phyloP scores from a whole-genome alignment of 2,797 vertebrate species.

The Odontamblyopus lacepedii region DNA sequence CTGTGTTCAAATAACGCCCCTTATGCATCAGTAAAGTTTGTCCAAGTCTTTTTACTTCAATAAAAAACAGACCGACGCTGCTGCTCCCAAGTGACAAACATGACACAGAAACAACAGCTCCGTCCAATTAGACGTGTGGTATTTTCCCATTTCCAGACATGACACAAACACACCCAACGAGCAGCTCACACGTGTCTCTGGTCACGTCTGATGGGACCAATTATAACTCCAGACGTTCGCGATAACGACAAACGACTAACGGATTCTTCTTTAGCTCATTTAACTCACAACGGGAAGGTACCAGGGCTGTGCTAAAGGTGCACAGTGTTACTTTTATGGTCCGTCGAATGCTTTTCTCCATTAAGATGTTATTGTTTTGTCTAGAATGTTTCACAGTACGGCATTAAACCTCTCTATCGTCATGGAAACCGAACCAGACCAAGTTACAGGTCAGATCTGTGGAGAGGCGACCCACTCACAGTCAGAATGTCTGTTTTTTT shows the following conservation, averaged over 20 bases:
- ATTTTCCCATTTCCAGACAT: not conserved
- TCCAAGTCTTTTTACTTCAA: not conserved
- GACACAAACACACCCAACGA: conserved; percentile 15
- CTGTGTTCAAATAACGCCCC: too few species aligned
- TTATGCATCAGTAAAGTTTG: too few species aligned
- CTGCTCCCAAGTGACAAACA: not conserved
- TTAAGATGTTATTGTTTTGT: too few species aligned
- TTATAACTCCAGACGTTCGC: conserved; percentile 35
- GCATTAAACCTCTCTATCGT: too few species aligned
- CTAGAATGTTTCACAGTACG: too few species aligned
- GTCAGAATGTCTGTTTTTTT: too few species aligned
- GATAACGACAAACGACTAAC: conserved; percentile 26
- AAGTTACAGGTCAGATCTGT: too few species aligned
- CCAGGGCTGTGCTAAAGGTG: too few species aligned
- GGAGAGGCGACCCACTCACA: too few species aligned
- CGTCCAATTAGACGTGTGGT: not conserved
- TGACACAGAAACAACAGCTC: not conserved
- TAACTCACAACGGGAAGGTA: not conserved
- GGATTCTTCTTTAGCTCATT: conserved; percentile 29
- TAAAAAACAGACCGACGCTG: not conserved
- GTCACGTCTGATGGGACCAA: conserved; percentile 46
- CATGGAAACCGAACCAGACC: too few species aligned
- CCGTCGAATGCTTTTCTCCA: too few species aligned
- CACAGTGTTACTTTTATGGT: too few species aligned
- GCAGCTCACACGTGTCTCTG: conserved; percentile 14